A percentile compares a stretch with the other conserved stretches of the same genome.
phyloP scores from a whole-genome alignment of 2,888 invertebrate species.

The Eupeodes latifasciatus region DNA sequence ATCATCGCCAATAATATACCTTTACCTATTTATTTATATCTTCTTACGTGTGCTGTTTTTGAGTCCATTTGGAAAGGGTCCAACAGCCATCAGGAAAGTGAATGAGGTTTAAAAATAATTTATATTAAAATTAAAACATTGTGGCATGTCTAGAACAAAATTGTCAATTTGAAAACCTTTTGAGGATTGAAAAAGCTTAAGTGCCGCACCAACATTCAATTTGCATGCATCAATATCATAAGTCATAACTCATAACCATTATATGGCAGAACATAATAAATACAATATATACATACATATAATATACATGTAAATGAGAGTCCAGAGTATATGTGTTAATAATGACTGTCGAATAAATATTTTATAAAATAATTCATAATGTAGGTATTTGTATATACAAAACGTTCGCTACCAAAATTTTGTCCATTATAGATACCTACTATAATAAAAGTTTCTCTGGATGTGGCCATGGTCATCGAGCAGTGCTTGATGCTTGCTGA shows the following conservation, averaged over 20 bases:
- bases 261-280: not conserved
- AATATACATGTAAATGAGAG: too few species aligned
- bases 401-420: conserved; percentile 26
- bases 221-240: conserved; percentile 70
- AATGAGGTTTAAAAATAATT: conserved; percentile 39
- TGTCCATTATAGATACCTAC: conserved; percentile 7
- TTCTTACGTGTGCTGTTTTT: not conserved
- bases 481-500: not conserved
- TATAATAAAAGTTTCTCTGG: too few species aligned
- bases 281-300: too few species aligned
- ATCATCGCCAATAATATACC: conserved; percentile 9
- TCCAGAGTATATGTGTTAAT: conserved; percentile 7
- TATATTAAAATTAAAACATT: conserved; percentile 70
- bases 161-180: conserved; percentile 73
- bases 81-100: not conserved
- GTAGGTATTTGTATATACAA: not conserved
- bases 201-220: conserved; percentile 68
- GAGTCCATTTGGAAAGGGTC: too few species aligned
- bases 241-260: conserved; percentile 18
- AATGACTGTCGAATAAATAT: conserved; percentile 66
- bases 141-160: conserved; percentile 67
- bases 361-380: conserved; percentile 46
- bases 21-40: too few species aligned
- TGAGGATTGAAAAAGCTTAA: conserved; percentile 72
- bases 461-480: too few species aligned